Conservation (phyloP, 1,140 invertebrate species). For the Agrypnia vestita region DNA sequence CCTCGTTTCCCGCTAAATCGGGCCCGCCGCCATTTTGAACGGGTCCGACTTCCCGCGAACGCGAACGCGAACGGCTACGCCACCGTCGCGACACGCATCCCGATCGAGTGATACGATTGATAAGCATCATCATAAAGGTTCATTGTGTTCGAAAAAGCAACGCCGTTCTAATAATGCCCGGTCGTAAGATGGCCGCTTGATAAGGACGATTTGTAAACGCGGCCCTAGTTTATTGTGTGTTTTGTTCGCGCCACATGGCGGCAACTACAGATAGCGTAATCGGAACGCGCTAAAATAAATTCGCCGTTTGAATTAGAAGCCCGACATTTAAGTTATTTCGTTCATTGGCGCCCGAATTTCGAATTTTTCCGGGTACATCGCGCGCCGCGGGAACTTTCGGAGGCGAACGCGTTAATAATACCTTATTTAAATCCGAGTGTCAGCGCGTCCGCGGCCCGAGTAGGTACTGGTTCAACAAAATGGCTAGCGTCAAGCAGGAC, state of each 20-base stretch:
- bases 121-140: slow-evolving; percentile 26
- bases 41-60: not conserved
- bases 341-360: no score
- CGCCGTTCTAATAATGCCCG: not conserved
- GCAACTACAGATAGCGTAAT: not conserved
- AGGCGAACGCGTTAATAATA: no score
- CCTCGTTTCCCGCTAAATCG: slow-evolving; percentile 19
- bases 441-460: no score
- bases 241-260: slow-evolving; percentile 4
- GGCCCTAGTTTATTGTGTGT: not conserved
- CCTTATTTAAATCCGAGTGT: no score
- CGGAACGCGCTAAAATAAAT: not conserved
- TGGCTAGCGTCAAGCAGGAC: slow-evolving; percentile 1
- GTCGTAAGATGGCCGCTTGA: slow-evolving; percentile 10
- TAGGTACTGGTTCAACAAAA: not conserved
- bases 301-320: not conserved
- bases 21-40: slow-evolving; percentile 20
- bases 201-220: slow-evolving; percentile 15
- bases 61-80: not conserved
- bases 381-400: no score
- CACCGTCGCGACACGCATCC: not conserved
- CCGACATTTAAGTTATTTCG: no score
- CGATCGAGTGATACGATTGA: slow-evolving; percentile 19
- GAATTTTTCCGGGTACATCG: no score
- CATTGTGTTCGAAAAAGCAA: slow-evolving; percentile 22